phyloP scores from a whole-genome alignment of 2,888 invertebrate species.

The Ophraella communa region DNA sequence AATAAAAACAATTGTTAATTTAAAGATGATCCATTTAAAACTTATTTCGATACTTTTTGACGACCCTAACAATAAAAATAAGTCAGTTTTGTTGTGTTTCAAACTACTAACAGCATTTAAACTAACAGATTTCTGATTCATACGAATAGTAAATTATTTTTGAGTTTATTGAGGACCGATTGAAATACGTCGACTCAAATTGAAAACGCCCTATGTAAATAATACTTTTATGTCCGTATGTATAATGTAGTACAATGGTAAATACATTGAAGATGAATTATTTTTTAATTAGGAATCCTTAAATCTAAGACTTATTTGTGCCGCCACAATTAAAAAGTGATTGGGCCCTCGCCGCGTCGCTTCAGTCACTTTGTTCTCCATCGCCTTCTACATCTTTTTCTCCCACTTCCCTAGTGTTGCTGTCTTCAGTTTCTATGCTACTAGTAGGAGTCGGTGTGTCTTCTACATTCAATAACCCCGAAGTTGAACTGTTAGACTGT shows the following conservation, averaged over 20 bases:
- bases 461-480: constrained; percentile 53
- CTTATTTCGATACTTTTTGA: too few relatives aligned
- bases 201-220: constrained; percentile 14
- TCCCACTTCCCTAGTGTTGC: constrained; percentile 63
- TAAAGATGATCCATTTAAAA: too few relatives aligned
- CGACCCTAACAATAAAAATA: too few relatives aligned
- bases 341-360: constrained; percentile 43
- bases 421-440: constrained; percentile 67
- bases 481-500: constrained; percentile 36
- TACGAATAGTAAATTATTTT: too few relatives aligned
- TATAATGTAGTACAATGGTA: constrained; percentile 45
- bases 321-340: constrained; percentile 50
- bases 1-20: too few relatives aligned
- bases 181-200: not conserved
- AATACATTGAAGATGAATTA: constrained; percentile 46
- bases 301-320: constrained; percentile 52
- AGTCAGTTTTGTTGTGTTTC: too few relatives aligned
- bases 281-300: constrained; percentile 41
- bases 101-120: too few relatives aligned
- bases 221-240: constrained; percentile 34
- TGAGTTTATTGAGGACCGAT: too few relatives aligned
- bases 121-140: too few relatives aligned
- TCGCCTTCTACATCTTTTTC: constrained; percentile 66
- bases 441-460: constrained; percentile 67
- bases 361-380: constrained; percentile 66